Evolutionary conservation across 2,888 invertebrate genomes (phyloP), one percentile per base, ranked within the genome.

Genomic region (Drosophila antonietae): DNA sequence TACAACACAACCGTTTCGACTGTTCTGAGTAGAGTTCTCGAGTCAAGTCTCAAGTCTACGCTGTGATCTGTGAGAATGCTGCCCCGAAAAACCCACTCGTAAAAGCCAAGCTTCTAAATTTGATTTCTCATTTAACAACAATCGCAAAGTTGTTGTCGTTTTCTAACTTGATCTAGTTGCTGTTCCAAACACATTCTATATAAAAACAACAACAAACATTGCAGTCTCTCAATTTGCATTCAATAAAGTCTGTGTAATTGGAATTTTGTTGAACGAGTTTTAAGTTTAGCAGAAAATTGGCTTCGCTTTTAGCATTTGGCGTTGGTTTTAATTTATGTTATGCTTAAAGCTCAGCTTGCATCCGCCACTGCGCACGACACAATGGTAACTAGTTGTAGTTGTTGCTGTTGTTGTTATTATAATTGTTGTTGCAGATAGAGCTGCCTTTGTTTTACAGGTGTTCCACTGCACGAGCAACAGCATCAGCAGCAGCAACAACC

Each of bases 401-500:
- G 60, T 52, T 44, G 39, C 60, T 39, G 37, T 65, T 58, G 56
- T 63, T 49, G 53, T 58, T 49, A 46, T 57, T 28, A 52, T 33
- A 52, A 62, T 68, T 68, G 78, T 68, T 68, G 78, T 58, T 78
- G 68, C 66, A 81, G 83, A 83, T 83, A 79, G 68, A 65, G 70
- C 70, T 68, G 82, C 77, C 80, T 87, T 85, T 87, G 79, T 81
- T 81, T 76, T 85, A 86, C 86, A 86, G 88, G 86, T 86, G 86
- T 86, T 86, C 86, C 86, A 81, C 77, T 75, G 83, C 81, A 85
- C 88, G 81, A 83, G 78, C 88, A 81, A 53, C 69, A 72, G 52
- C 72, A 66, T 28, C 68, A 65, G 33, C 78, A 59, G 31, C 44
- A 18, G 44, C 44, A 60, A 46, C 68, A 58, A 20, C 61, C 31